Evolutionary conservation across 1,140 invertebrate species (phyloP).

Genomic region (Brachionus manjavacas): DNA sequence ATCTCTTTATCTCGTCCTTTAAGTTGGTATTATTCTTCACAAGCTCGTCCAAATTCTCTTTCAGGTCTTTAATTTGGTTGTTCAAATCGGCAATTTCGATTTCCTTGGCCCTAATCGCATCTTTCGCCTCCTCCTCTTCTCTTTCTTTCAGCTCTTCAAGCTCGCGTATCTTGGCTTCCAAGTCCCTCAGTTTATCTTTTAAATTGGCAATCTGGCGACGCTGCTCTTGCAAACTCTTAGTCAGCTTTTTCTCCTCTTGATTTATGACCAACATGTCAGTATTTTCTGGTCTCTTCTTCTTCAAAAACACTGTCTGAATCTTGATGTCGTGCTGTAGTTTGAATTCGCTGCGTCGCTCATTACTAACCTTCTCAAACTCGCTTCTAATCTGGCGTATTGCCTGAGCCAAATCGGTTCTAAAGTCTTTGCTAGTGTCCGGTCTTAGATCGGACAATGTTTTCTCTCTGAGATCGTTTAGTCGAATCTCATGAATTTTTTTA

Average conservation of each 20-base stretch:
- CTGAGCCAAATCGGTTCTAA: conserved; percentile 57
- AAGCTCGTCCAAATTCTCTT: background rate
- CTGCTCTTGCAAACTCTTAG: background rate
- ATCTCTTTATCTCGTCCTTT: conserved; percentile 16
- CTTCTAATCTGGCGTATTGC: conserved; percentile 60
- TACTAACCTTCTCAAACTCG: conserved; percentile 53
- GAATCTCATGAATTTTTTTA: background rate
- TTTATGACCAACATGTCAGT: background rate
- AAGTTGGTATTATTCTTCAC: background rate
- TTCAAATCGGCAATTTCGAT: background rate
- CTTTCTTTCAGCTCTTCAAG: conserved; percentile 3
- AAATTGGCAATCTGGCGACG: background rate
- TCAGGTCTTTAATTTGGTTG: background rate
- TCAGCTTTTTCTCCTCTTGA: conserved; percentile 10
- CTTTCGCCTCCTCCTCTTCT: background rate
- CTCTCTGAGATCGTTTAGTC: background rate
- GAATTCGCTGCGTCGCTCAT: background rate
- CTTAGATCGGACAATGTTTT: background rate
- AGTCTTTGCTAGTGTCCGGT: background rate
- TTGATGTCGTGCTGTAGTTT: conserved; percentile 27
- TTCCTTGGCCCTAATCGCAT: background rate
- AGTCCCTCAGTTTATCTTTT: background rate
- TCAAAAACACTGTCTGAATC: background rate
- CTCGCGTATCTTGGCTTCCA: conserved; percentile 14
- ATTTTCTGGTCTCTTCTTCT: background rate